Evolutionary conservation across 92 coral and sea anemone species (phyloP).

Genomic region (Palythoa grandiflora): DNA sequence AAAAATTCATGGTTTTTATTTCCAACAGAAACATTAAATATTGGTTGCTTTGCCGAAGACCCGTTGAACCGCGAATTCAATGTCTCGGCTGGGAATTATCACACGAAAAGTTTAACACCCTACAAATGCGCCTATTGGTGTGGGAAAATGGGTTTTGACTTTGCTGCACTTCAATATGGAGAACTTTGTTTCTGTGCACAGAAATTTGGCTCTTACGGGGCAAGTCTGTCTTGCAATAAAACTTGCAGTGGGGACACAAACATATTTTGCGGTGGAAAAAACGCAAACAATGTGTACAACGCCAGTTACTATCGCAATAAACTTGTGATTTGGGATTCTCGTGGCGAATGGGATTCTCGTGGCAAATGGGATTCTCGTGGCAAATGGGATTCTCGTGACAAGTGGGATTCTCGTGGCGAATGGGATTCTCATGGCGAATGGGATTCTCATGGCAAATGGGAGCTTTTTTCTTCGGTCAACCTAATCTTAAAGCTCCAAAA

Average conservation of each 20-base stretch:
- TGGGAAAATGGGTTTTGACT: constrained; percentile 59
- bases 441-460: constrained; percentile 25
- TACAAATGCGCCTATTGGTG: constrained; percentile 70
- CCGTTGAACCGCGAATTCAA: constrained; percentile 62
- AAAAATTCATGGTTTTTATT: not conserved
- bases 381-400: too few relatives aligned
- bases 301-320: constrained; percentile 51
- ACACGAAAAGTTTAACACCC: constrained; percentile 62
- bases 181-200: constrained; percentile 79
- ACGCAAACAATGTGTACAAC: constrained; percentile 76
- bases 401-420: too few relatives aligned
- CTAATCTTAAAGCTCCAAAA: constrained; percentile 57
- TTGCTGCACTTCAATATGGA: constrained; percentile 89
- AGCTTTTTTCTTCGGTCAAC: constrained; percentile 58
- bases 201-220: constrained; percentile 55
- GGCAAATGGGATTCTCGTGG: too few relatives aligned
- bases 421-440: too few relatives aligned
- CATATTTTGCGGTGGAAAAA: constrained; percentile 75
- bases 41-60: constrained; percentile 80
- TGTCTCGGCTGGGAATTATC: constrained; percentile 84
- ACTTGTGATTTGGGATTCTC: too few relatives aligned
- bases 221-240: constrained; percentile 52
- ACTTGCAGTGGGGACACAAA: constrained; percentile 76
- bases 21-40: constrained; percentile 70
- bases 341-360: too few relatives aligned